Percentiles rank a stretch among this genome's conserved stretches.
Evolutionary conservation across 2,797 vertebrate genomes (phyloP).

Genomic region (Scolopax rusticola): DNA sequence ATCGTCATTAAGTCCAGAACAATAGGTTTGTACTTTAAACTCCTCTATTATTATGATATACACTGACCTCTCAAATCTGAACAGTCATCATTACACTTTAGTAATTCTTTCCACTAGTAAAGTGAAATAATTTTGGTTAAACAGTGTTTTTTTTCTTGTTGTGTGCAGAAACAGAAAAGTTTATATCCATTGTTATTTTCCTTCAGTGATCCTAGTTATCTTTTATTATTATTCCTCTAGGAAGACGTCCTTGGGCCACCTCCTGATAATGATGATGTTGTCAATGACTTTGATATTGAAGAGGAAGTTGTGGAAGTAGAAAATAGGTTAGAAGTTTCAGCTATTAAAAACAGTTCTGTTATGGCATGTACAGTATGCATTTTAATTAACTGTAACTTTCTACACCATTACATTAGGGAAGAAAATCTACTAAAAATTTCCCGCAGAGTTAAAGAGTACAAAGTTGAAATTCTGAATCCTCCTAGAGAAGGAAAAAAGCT

Average conservation of each 20-base stretch:
- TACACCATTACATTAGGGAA: constrained; percentile 83
- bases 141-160: not conserved
- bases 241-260: constrained; percentile 97
- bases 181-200: not conserved
- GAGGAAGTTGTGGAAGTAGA: constrained; percentile 99
- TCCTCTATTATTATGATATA: not conserved
- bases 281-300: constrained; percentile 99
- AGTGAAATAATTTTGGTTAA: not conserved
- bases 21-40: too few species aligned
- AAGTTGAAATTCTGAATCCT: constrained; percentile 94
- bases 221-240: constrained; percentile 77
- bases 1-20: too few species aligned
- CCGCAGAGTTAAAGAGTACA: constrained; percentile 96
- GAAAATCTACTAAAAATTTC: constrained; percentile 98
- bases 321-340: constrained; percentile 86
- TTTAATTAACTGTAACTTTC: constrained; percentile 36
- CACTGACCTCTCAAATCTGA: not conserved
- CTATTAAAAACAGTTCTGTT: not conserved
- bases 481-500: constrained; percentile 96
- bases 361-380: not conserved
- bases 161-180: not conserved
- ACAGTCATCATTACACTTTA: not conserved
- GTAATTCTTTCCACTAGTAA: not conserved
- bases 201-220: not conserved
- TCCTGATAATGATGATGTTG: constrained; percentile 96